Conservation (phyloP, 1,140 invertebrate genomes). For the Drosophila setifemur region DNA sequence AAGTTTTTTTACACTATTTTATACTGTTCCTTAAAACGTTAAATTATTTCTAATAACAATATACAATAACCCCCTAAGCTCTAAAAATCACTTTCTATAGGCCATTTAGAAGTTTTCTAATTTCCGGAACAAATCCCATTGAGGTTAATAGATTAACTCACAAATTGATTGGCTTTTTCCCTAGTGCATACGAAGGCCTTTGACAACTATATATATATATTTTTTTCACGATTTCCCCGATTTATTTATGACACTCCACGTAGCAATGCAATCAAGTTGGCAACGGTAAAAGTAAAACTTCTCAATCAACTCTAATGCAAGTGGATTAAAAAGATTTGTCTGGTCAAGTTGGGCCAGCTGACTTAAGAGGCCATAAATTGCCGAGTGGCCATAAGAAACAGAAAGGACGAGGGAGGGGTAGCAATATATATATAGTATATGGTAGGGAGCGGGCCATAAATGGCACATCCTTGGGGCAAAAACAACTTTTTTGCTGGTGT, state of each 20-base stretch:
- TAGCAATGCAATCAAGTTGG: constrained; percentile 20
- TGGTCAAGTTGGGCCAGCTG: constrained; percentile 56
- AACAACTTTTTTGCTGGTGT: constrained; percentile 47
- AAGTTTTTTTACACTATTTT: too few species aligned
- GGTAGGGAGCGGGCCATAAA: constrained; percentile 44
- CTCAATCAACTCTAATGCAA: constrained; percentile 57
- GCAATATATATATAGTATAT: too few species aligned
- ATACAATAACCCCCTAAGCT: too few species aligned
- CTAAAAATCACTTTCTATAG: too few species aligned
- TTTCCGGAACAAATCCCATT: neutral
- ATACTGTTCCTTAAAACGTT: too few species aligned
- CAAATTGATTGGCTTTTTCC: constrained; percentile 26
- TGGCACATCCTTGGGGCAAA: constrained; percentile 56
- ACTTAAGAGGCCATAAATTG: constrained; percentile 74
- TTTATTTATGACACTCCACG: constrained; percentile 25
- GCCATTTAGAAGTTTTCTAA: too few species aligned
- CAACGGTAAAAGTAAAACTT: constrained; percentile 10
- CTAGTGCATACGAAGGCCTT: constrained; percentile 2
- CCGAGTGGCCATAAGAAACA: constrained; percentile 54
- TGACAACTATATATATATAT: too few species aligned
- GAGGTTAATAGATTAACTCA: constrained; percentile 9
- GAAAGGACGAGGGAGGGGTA: constrained; percentile 3
- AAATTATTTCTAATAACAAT: too few species aligned
- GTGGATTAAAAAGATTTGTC: constrained; percentile 56
- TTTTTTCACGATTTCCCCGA: constrained; percentile 14